These are phyloP conservation scores for Bedellia somnulentella DNA, from an alignment of 2,888 invertebrate species.

Conservation along the genomic window DNA sequence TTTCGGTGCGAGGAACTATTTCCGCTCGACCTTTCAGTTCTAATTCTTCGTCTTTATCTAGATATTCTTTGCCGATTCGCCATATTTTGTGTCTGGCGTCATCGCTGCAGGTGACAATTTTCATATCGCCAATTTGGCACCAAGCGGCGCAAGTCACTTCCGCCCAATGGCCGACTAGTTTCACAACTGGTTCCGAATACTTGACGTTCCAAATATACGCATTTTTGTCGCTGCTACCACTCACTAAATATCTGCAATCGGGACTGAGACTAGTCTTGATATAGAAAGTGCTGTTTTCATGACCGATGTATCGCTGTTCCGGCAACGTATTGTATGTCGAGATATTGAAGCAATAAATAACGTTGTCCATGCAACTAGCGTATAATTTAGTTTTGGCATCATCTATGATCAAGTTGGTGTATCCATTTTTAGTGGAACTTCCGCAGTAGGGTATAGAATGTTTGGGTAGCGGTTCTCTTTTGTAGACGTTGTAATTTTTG, in stretches of 20 bases:
- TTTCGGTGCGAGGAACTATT: conserved; percentile 18
- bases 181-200: conserved; percentile 66
- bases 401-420: conserved; percentile 77
- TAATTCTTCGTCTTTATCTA: conserved; percentile 21
- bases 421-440: conserved; percentile 68
- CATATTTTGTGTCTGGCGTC: conserved; percentile 79
- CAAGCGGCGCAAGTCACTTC: conserved; percentile 90
- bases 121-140: conserved; percentile 62
- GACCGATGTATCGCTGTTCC: conserved; percentile 67
- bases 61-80: conserved; percentile 63
- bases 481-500: conserved; percentile 73
- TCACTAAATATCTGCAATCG: conserved; percentile 78
- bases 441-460: conserved; percentile 75
- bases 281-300: conserved; percentile 80
- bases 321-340: conserved; percentile 69
- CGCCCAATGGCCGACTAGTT: conserved; percentile 74
- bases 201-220: conserved; percentile 85
- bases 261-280: conserved; percentile 81
- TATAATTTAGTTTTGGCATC: conserved; percentile 69
- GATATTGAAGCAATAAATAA: conserved; percentile 83
- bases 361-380: conserved; percentile 86
- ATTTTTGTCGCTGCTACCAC: conserved; percentile 85
- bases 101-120: conserved; percentile 81
- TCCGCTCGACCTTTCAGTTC: conserved; percentile 36
- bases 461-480: conserved; percentile 71